Base-by-base conservation (phyloP, 2,888 invertebrate genomes). In the Cryptophagus acutangulus region DNA sequence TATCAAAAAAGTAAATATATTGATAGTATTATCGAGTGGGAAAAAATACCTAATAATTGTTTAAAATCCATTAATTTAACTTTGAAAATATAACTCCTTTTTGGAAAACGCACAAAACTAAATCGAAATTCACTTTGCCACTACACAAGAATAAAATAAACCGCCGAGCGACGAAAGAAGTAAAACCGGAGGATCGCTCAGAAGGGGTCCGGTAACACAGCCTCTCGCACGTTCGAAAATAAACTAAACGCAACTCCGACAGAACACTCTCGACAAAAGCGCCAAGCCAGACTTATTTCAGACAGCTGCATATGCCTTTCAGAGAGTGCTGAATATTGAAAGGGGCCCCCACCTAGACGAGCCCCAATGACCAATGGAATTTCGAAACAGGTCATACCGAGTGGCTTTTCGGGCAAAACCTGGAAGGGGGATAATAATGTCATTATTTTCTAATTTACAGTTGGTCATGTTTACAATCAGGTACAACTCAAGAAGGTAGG, bases 381-480 rank as follows among this genome's bases (percentile, higher is more conserved):
- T 43, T 34, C 43, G 43, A 38, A 46, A 38, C 47, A 44, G 41
- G 48, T 45, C 12, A 31, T 31, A 10, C 12, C 15, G 43, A 39
- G 47, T 43, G 46, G 65, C n/a, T n/a, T n/a, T n/a, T n/a, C n/a
- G n/a, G n/a, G n/a, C n/a, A n/a, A n/a, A n/a, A n/a, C n/a, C n/a
- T n/a, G n/a, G n/a, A n/a, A n/a, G 50, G 61, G 67, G 67, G 66
- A 62, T 69, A 68, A 69, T 68, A 66, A 67, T 66, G 63, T 69
- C 66, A 69, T 69, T 69, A 69, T 66, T 64, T 63, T 62, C 59
- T 66, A 67, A 67, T 69, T 68, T 66, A 64, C 63, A 64, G 65
- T 62, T 58, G 64, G 58, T 62, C 65, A 65, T 59, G 59, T 59
- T 58, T 55, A 57, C 54, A 46, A 52, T 56, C 62, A 64, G 63